Evolutionary conservation across 1,140 invertebrate genomes (phyloP), one percentile per base, ranked within the genome.

Genomic region (Ceratoteleas bidentatus): DNA sequence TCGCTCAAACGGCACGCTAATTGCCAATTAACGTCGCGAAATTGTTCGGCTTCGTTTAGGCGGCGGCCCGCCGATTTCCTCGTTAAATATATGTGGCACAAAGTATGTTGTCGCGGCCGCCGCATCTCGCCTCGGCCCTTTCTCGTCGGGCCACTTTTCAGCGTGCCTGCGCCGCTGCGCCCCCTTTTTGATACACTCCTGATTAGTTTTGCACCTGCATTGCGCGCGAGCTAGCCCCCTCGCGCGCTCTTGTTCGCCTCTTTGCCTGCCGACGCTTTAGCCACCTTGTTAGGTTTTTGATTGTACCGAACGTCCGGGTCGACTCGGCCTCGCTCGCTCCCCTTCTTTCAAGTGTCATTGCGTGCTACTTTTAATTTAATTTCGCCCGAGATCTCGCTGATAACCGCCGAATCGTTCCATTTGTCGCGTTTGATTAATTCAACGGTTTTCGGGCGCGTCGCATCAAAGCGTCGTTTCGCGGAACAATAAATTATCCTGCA

Each of bases 11-110:
- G 60, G 57, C 58, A 50, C 69, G 81, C 81, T 83, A 83, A 83
- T 83, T 83, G 81, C 75, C 81, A 83, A 83, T 83, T 83, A 83
- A 83, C 69, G 81, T 78, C 81, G 70, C 68, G 58, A 78, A 78
- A 78, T 78, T 78, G 81, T 83, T 83, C 75, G 70, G 75, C 75
- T 78, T 70, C 69, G 81, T 83, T 78, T 75, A 70, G 81, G 64
- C 75, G 66, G 47, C 62, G 40, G 65, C 50, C 33, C 52, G 53
- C 53, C 60, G 81, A 81, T 77, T 77, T 77, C 68, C 79, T 73
- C 73, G 66, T 69, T 66, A 74, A 78, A 73, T 73, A 73, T 68
- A 76, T 73, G 73, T 69, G 73, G 45, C 56, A 82, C 80, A 74
- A 77, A 82, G 80, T 73, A 56, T 52, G 66, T 62, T 66, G 79